Conservation (phyloP, 2,888 invertebrate genomes). For the Halictus ligatus region DNA sequence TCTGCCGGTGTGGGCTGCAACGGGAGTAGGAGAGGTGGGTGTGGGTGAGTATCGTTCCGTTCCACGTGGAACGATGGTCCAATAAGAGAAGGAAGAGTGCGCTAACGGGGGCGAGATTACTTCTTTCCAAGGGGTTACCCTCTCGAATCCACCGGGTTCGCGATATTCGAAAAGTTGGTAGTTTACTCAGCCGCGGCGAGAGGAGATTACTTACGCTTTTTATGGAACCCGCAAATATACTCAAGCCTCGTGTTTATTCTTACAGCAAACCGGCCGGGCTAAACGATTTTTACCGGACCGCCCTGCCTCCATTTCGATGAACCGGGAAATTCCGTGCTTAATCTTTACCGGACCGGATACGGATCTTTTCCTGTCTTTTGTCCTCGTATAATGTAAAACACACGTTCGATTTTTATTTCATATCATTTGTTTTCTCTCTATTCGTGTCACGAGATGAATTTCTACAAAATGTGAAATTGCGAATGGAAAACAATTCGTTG, state of each 20-base stretch:
- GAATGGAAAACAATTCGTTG: too few species aligned
- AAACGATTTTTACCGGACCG: slow-evolving; percentile 65
- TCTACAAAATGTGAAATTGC: too few species aligned
- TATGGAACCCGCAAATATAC: slow-evolving; percentile 63
- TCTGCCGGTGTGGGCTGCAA: slow-evolving; percentile 18
- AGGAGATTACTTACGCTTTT: slow-evolving; percentile 72
- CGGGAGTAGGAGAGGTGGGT: background rate
- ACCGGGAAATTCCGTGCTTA: slow-evolving; percentile 38
- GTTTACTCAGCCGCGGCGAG: slow-evolving; percentile 57
- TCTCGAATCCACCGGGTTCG: slow-evolving; percentile 37
- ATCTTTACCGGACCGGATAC: slow-evolving; percentile 34
- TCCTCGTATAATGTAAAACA: background rate
- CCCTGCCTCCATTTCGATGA: background rate
- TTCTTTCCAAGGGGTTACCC: slow-evolving; percentile 54
- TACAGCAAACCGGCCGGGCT: slow-evolving; percentile 41
- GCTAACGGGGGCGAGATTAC: slow-evolving; percentile 62
- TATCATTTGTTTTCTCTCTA: too few species aligned
- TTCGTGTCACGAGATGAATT: too few species aligned
- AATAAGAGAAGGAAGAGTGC: slow-evolving; percentile 64
- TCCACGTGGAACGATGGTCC: slow-evolving; percentile 54
- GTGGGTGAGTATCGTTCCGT: slow-evolving; percentile 39
- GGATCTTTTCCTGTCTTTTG: background rate
- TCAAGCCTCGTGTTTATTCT: slow-evolving; percentile 64
- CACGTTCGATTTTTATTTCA: background rate
- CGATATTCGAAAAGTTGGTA: slow-evolving; percentile 73